Evolutionary conservation across 2,797 vertebrate species (phyloP).

Genomic region (Phalanger gymnotis): DNA sequence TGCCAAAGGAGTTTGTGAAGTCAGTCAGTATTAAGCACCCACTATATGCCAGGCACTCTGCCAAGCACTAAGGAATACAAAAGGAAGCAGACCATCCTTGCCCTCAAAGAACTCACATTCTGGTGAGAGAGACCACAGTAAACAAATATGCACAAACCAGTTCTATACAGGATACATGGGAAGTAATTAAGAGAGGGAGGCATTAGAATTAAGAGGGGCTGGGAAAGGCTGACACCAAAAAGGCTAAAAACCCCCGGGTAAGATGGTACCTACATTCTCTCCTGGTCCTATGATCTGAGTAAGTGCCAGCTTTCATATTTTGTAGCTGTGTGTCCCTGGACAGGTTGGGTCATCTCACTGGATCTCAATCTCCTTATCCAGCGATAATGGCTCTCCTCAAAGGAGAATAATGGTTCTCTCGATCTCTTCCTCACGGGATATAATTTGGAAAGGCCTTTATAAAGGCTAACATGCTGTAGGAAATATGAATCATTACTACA

Average conservation of each 20-base stretch:
- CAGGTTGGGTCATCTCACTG: neutral
- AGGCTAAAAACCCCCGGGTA: neutral
- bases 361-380: neutral
- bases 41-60: neutral
- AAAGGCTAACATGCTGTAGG: neutral
- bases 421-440: neutral
- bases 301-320: neutral
- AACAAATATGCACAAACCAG: neutral
- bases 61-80: neutral
- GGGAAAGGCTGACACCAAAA: neutral
- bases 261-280: neutral
- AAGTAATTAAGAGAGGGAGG: neutral
- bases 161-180: neutral
- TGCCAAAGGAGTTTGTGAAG: neutral
- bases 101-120: neutral
- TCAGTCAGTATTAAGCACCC: neutral
- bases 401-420: neutral
- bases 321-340: neutral
- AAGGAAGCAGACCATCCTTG: neutral
- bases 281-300: neutral
- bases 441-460: neutral
- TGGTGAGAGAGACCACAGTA: neutral
- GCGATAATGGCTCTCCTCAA: neutral
- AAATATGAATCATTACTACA: neutral
- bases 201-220: neutral